A percentile compares a stretch with the other conserved stretches of the same genome.
Evolutionary conservation across 2,113 vertebrate species (phyloP).

Genomic region (Phylloscopus trochilus): DNA sequence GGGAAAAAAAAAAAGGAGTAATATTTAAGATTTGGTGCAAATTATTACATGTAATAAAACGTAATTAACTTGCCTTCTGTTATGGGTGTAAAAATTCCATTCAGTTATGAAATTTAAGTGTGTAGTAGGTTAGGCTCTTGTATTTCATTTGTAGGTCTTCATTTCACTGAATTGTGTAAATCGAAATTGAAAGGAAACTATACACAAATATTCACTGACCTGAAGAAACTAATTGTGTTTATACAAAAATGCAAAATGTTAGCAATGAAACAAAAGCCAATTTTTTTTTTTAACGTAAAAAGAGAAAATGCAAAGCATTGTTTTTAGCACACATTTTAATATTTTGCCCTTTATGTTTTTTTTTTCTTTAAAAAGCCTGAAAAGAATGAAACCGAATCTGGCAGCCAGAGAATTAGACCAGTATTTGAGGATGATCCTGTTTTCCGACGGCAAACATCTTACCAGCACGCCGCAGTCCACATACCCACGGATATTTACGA

Average conservation of each 20-base stretch:
- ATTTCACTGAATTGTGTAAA: not conserved
- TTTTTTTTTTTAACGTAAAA: not conserved
- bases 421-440: conserved; percentile 89
- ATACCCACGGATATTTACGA: conserved; percentile 99
- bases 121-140: not conserved
- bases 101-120: not conserved
- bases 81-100: not conserved
- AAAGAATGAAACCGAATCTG: conserved; percentile 85
- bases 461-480: conserved; percentile 94
- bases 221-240: not conserved
- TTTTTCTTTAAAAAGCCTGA: conserved; percentile 77
- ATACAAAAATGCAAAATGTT: not conserved
- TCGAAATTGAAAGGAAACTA: not conserved
- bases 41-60: not conserved
- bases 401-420: conserved; percentile 87
- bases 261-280: not conserved
- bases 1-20: not conserved
- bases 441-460: conserved; percentile 88
- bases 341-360: not conserved
- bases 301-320: not conserved
- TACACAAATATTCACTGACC: not conserved
- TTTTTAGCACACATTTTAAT: conserved; percentile 20
- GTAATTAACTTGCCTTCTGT: not conserved
- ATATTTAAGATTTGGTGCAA: not conserved
- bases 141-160: not conserved